These are phyloP conservation scores for Nothoprocta perdicaria DNA, from an alignment of 2,113 vertebrate genomes.

Conservation along the genomic window DNA sequence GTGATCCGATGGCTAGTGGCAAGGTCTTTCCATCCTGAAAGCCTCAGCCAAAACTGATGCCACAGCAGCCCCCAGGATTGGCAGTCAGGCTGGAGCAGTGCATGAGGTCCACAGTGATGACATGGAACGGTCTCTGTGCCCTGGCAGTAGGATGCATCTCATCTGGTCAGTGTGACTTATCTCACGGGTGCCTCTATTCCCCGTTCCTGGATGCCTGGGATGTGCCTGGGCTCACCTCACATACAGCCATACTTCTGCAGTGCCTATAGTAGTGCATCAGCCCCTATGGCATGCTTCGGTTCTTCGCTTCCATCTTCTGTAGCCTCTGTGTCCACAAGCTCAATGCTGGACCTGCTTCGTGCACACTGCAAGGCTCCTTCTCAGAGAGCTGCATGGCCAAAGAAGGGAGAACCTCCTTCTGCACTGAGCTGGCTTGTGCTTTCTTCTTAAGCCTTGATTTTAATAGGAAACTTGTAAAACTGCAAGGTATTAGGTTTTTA, in stretches of 20 bases:
- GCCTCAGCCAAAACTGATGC: not conserved
- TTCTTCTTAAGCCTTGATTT: conserved; percentile 14
- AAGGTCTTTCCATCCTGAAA: not conserved
- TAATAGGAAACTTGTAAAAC: conserved; percentile 35
- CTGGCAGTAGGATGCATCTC: not conserved
- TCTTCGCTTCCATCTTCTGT: not conserved
- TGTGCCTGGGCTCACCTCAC: not conserved
- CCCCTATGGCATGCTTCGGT: not conserved
- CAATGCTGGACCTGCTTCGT: not conserved
- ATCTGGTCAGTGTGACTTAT: not conserved
- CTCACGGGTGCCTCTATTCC: fast-evolving
- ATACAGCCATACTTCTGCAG: not conserved
- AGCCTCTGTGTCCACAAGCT: not conserved
- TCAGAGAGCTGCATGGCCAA: not conserved
- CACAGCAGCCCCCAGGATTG: not conserved
- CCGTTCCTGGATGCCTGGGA: fast-evolving
- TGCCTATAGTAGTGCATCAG: fast-evolving
- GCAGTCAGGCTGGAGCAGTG: not conserved
- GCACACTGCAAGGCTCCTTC: not conserved
- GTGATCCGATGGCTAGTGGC: not conserved
- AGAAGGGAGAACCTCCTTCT: not conserved
- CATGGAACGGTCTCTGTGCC: fast-evolving
- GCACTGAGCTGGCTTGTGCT: not conserved
- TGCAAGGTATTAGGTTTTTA: conserved; percentile 20
- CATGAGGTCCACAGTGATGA: fast-evolving